Evolutionary conservation across 2,888 invertebrate genomes (phyloP).

Genomic region (Drosophila hawaiiensis): DNA sequence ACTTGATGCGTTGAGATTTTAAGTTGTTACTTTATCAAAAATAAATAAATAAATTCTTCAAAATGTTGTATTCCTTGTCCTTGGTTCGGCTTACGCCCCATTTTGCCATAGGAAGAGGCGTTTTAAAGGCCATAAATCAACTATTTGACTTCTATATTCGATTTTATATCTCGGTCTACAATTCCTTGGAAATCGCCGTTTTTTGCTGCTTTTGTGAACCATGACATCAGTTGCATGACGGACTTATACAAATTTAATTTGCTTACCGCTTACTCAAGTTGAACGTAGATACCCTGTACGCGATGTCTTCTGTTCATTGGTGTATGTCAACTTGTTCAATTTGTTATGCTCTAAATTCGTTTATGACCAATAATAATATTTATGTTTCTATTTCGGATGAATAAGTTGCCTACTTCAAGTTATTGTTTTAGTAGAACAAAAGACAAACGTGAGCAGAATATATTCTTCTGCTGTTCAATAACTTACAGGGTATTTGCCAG

Average conservation of each 20-base stretch:
- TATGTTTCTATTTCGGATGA: not conserved
- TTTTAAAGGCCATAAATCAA: conserved; percentile 28
- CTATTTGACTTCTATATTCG: conserved; percentile 17
- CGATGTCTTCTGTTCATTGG: not conserved
- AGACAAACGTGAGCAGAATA: not conserved
- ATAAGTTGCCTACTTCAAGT: not conserved
- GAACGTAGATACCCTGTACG: conserved; percentile 7
- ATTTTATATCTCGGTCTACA: conserved; percentile 18
- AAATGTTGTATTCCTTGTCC: not conserved
- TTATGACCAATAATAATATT: not conserved
- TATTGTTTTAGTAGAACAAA: not conserved
- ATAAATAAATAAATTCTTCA: not conserved
- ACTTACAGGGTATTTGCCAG: conserved; percentile 29
- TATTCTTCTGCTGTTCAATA: not conserved
- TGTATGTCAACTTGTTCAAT: not conserved
- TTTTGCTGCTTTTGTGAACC: conserved; percentile 7
- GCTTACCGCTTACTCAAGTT: conserved; percentile 27
- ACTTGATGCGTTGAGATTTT: not conserved
- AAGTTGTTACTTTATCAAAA: not conserved
- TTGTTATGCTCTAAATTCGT: not conserved
- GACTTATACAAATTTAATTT: conserved; percentile 57
- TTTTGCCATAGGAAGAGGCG: conserved; percentile 4
- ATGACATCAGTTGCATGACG: conserved; percentile 55
- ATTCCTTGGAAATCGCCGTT: conserved; percentile 32
- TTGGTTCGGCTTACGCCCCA: not conserved